A percentile compares a stretch with the other conserved stretches of the same genome.
phyloP scores from a whole-genome alignment of 2,113 vertebrate species.

The Dolichallabes microphthalmus region DNA sequence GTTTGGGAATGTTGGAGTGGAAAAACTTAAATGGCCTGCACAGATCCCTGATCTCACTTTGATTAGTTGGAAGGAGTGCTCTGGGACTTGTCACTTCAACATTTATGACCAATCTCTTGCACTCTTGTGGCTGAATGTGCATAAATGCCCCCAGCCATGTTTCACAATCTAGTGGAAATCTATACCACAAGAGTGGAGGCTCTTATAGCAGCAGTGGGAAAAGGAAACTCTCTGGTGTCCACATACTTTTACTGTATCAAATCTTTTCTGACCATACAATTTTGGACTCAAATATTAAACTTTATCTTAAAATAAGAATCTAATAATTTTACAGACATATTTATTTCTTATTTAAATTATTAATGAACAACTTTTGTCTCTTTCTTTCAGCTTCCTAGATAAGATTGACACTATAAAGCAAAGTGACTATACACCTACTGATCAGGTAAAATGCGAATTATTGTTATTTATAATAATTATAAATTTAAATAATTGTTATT shows the following conservation, averaged over 20 bases:
- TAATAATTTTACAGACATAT: background rate
- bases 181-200: background rate
- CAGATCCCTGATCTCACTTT: background rate
- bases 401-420: slow-evolving; percentile 89
- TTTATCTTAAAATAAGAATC: background rate
- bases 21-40: background rate
- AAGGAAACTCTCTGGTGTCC: background rate
- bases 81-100: background rate
- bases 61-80: background rate
- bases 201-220: background rate
- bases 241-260: background rate
- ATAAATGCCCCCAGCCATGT: background rate
- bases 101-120: background rate
- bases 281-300: background rate
- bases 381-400: slow-evolving; percentile 81
- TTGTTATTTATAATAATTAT: too few species aligned
- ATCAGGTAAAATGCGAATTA: slow-evolving; percentile 58
- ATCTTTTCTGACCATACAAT: background rate
- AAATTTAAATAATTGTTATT: too few species aligned
- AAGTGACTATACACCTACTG: slow-evolving; percentile 83
- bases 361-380: slow-evolving; percentile 19
- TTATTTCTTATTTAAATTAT: background rate
- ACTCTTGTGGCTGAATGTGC: background rate
- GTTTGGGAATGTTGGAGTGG: background rate
- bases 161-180: background rate